Conservation (phyloP, 2,888 invertebrate species). For the Sycophila texana region DNA sequence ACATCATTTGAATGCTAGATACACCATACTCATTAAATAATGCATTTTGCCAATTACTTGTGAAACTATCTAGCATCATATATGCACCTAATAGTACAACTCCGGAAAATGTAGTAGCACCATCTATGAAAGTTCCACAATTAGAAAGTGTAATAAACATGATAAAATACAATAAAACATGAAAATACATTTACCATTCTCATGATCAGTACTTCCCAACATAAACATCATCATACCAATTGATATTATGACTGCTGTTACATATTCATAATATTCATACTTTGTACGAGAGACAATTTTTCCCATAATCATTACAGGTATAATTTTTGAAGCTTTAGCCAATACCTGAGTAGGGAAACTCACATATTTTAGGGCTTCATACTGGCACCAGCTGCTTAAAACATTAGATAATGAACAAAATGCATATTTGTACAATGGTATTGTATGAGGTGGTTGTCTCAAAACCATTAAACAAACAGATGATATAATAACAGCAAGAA, state of each 20-base stretch:
- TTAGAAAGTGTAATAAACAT: constrained; percentile 10
- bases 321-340: constrained; percentile 98
- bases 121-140: constrained; percentile 72
- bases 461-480: constrained; percentile 80
- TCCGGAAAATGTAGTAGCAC: constrained; percentile 89
- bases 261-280: constrained; percentile 94
- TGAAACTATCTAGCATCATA: constrained; percentile 97
- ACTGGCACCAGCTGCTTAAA: constrained; percentile 99
- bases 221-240: constrained; percentile 95
- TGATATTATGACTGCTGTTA: constrained; percentile 92
- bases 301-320: constrained; percentile 99
- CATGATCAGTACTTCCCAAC: constrained; percentile 84
- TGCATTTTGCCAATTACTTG: constrained; percentile 97
- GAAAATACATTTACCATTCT: constrained; percentile 74
- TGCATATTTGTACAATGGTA: constrained; percentile 95
- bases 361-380: constrained; percentile 98
- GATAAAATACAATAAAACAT: not conserved
- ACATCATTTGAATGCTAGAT: constrained; percentile 95
- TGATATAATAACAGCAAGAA: constrained; percentile 88
- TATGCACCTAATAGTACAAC: constrained; percentile 90
- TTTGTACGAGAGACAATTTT: constrained; percentile 90
- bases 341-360: constrained; percentile 97
- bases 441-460: constrained; percentile 84
- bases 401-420: constrained; percentile 98
- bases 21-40: constrained; percentile 89